A percentile compares a stretch with the other conserved stretches of the same genome.
phyloP scores from a whole-genome alignment of 64 coral and sea anemone species.

The Actinia tenebrosa region DNA sequence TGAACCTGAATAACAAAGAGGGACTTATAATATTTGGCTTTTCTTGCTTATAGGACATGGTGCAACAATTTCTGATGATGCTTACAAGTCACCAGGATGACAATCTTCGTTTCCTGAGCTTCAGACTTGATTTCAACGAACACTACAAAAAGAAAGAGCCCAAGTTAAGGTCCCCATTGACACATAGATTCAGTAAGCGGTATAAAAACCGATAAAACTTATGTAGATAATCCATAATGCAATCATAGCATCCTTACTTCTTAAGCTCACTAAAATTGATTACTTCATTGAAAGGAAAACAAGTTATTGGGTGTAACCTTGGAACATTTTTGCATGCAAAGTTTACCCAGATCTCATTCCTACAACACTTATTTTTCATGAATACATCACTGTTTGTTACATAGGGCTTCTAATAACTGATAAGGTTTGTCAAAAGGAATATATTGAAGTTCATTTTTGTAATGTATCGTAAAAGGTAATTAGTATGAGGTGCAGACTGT shows the following conservation, averaged over 20 bases:
- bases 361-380: no score
- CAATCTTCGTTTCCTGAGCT: conserved; percentile 86
- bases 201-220: conserved; percentile 54
- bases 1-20: no score
- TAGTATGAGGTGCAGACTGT: no score
- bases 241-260: no score
- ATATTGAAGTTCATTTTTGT: no score
- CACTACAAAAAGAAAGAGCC: conserved; percentile 97
- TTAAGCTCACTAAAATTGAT: no score
- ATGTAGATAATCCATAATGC: not conserved
- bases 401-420: no score
- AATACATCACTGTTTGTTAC: no score
- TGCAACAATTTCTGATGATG: conserved; percentile 94
- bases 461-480: no score
- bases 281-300: no score
- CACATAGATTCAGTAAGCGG: conserved; percentile 88
- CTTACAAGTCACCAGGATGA: conserved; percentile 88
- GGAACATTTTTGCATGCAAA: not conserved
- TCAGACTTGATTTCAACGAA: conserved; percentile 92
- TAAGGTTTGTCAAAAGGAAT: no score
- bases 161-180: conserved; percentile 81
- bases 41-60: conserved; percentile 69
- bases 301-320: not conserved
- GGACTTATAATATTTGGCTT: not conserved
- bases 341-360: no score